Base-by-base conservation (phyloP, 53 echinoderm and acorn worm species). In the Crossaster papposus region DNA sequence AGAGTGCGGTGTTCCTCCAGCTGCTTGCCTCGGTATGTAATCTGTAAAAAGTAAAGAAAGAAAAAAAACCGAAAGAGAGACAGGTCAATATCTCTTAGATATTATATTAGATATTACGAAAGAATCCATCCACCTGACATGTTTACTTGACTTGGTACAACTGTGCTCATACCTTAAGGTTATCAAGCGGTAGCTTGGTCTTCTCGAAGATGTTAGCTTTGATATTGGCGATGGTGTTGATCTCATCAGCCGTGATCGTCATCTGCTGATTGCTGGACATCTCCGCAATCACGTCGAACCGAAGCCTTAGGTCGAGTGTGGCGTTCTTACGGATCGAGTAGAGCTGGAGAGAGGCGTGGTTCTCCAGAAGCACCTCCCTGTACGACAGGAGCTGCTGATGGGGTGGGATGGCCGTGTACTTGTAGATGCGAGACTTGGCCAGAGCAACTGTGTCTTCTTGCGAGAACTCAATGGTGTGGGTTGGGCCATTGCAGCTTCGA, bases 321-420 rank as follows among this genome's bases (percentile, higher is more conserved):
- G 92, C 89, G 44, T 89, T 92, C 83, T 89, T 92, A 11, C 83
- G 77, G 33, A 92, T 74, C 9, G 89, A 89, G 83, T 81, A 82
- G 34, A 71, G 83, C 38, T 92, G 89, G 17, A 92, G 77, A 30
- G 89, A 44, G 72, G 83, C 83, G 65, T 89, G 83, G 64, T 92
- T 83, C 30, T 92, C 92, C 15, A 92, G 77, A 2, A 82, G 70
- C 24, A 89, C 83, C 14, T 92, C 92, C 62, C 78, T 74, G 77
- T 89, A 89, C 4, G 89, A 77, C 24, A 92, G 83, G 28, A 44
- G 89, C 52, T 92, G 92, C 83, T 92, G 92, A 63, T 92, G 92
- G 7, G 92, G 92, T 28, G 92, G 89, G 30, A 89, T 83, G 65
- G 76, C 92, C 17, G 75, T 83, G 70, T 92, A 89, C 65, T 92